Evolutionary conservation across 53 echinoderm and acorn worm genomes (phyloP), one percentile per base, ranked within the genome.

Genomic region (Echinometra lucunter): DNA sequence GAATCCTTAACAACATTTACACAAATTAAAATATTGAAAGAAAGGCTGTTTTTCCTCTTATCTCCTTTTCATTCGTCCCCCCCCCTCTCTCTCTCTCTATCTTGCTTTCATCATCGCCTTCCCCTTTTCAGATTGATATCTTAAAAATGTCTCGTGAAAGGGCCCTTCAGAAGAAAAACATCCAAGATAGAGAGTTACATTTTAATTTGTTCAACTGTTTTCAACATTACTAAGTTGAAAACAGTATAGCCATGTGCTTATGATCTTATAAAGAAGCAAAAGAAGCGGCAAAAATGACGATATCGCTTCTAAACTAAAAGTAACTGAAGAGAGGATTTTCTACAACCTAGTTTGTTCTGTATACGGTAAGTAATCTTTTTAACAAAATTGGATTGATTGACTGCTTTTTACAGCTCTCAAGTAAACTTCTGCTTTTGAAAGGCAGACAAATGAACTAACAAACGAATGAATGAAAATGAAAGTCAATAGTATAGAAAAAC

Each of bases 1-100:
- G 78, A 78, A 78, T 78, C 78, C 42, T 78, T 78, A 38, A 78
- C 38, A 78, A 78, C 78, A 78, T 78, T 78, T 16, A 78, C 78
- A 78, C 78, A 78, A 78, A 40, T 78, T 78, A 78, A 78, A 78
- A 78, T 19, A 78, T 35, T 78, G 38, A 40, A 78, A 42, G 42
- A 78, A 75, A 78, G 38, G 18, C 40, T 42, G 40, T 78, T 38
- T 78, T 78, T 78, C 2, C 42, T 18, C 38, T 34, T 21, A 40
- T 19, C 23, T 23, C 23, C 2, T 21, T 9, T 78, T 35, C 10
- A 6, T 30, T 70, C 32, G 2, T 15, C 3, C 70, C n/a, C 10
- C 15, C 72, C 67, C 67, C n/a, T n/a, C 30, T n/a, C n/a, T 6
- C 67, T 5, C 30, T 16, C 38, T 28, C 11, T 74, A 2, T 37